phyloP scores from a whole-genome alignment of 2,113 vertebrate species.

The Chloropsis cyanopogon region DNA sequence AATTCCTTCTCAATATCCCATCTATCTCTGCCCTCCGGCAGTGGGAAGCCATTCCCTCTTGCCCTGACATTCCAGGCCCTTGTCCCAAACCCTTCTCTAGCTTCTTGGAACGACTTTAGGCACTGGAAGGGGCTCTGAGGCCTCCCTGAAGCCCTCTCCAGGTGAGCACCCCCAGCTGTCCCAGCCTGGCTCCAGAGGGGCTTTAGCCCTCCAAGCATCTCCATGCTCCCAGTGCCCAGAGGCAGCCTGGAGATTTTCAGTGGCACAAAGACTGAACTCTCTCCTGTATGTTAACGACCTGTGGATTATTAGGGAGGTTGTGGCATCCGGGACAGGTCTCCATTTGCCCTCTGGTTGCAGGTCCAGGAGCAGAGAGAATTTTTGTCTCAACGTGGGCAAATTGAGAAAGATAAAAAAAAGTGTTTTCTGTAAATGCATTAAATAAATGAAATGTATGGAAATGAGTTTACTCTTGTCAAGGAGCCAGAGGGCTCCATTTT shows the following conservation, averaged over 20 bases:
- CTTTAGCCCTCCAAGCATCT: neutral
- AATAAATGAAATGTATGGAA: neutral
- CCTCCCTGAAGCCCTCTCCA: neutral
- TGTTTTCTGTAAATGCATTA: neutral
- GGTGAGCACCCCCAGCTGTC: neutral
- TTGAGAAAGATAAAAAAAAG: neutral
- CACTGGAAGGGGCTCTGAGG: rapidly evolving
- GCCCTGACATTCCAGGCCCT: neutral
- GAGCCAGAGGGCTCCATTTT: neutral
- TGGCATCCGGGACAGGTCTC: neutral
- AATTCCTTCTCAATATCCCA: neutral
- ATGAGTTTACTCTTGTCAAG: neutral
- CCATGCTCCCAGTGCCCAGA: neutral
- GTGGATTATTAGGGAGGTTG: neutral
- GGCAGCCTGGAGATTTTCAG: neutral
- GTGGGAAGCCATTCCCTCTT: neutral
- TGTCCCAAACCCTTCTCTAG: neutral
- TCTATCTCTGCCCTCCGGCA: neutral
- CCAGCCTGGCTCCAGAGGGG: neutral
- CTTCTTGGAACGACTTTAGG: neutral
- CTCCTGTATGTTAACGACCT: rapidly evolving
- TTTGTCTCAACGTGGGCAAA: neutral
- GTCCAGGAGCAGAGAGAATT: neutral
- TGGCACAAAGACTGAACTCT: neutral
- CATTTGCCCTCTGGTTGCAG: neutral